These are phyloP conservation scores for Eurytoma californica DNA, from an alignment of 2,888 invertebrate species.

Conservation along the genomic window DNA sequence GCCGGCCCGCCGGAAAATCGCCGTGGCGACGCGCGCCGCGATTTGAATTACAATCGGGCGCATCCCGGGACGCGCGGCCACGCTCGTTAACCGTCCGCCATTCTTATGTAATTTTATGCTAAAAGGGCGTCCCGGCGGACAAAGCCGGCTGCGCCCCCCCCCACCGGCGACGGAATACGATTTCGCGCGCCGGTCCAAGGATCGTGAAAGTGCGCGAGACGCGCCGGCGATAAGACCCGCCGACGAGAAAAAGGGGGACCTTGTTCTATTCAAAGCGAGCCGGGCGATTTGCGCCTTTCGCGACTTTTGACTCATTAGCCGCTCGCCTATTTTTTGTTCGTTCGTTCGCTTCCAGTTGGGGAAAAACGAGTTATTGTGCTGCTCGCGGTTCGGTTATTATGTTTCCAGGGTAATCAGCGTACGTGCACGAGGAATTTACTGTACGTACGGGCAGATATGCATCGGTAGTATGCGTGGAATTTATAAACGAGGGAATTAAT, in stretches of 20 bases:
- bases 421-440: too few species aligned
- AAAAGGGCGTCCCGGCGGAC: conserved; percentile 49
- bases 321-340: not conserved
- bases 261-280: conserved; percentile 15
- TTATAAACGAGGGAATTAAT: not conserved
- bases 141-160: not conserved
- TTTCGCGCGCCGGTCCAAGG: not conserved
- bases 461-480: not conserved
- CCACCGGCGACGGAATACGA: not conserved
- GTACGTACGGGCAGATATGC: too few species aligned
- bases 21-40: conserved; percentile 57
- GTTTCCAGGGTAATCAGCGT: too few species aligned
- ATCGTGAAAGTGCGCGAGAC: not conserved
- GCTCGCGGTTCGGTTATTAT: not conserved
- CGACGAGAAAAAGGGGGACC: not conserved
- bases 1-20: conserved; percentile 14
- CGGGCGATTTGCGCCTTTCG: not conserved
- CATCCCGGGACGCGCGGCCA: conserved; percentile 65
- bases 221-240: conserved; percentile 4
- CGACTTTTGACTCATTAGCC: not conserved
- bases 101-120: conserved; percentile 70
- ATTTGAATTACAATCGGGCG: conserved; percentile 73
- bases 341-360: not conserved
- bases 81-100: conserved; percentile 66
- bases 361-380: not conserved